Evolutionary conservation across 2,113 vertebrate genomes (phyloP), one percentile per base, ranked within the genome.

Genomic region (Lipophrys pholis): DNA sequence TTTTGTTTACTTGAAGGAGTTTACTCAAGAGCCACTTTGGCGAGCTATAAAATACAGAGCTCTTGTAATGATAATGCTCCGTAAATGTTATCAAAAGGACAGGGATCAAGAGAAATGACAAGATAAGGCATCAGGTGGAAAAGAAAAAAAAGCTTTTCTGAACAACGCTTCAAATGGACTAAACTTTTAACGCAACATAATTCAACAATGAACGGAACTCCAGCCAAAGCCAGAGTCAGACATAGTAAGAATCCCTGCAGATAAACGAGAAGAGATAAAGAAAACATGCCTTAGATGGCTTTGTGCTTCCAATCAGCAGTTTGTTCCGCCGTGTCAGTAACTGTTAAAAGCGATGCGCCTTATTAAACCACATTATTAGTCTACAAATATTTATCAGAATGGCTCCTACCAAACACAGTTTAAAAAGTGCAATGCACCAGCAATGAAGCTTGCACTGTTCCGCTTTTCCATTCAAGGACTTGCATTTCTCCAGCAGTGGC

Each of bases 1-100:
- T 67, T 15, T 52, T 79, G 71, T 52, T 62, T 7, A 56, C 1
- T 35, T 53, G 8, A 49, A 35, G 41, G 59, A 63, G 5, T 52
- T 14, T 17, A 52, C 66, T 46, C 14, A 74, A n/a, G 8, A 67
- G 55, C 43, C 39, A 61, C n/a, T 60, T 57, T 66, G 60, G 54
- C 48, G 39, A 45, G 2, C 1, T n/a, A 49, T 30, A 11, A 63
- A 15, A 80, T 38, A 39, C 36, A 17, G 11, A 52, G 8, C 17
- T 63, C 50, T 58, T 56, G 39, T 52, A 16, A 72, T 57, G 16
- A 60, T 17, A 61, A 45, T 36, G 35, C 40, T 17, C 30, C 11
- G n/a, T 9, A 43, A 35, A 7, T 46, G 3, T 11, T 30, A 30
- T 4, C 4, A 30, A 30, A 30, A 4, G 21, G 21, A 30, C 21